Base-by-base conservation (phyloP, 1,140 invertebrate species). In the Amphibalanus amphitrite region DNA sequence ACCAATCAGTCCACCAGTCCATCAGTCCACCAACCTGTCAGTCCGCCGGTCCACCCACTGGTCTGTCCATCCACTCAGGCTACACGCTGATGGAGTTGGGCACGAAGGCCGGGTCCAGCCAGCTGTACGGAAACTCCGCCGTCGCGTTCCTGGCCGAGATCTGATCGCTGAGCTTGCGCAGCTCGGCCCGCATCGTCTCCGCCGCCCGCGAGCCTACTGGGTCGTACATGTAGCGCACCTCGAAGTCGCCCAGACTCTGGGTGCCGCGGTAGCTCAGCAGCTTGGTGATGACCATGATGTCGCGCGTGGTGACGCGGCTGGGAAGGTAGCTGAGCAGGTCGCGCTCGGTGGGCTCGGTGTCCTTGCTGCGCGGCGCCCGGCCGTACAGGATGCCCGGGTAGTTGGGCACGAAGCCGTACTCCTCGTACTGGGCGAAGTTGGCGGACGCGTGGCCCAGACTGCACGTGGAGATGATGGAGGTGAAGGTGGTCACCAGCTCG, bases 201-300 rank as follows among this genome's bases (percentile, higher is more conserved):
- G 82, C 79, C 33, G 82, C 78, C 71, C 79, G 72, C 26, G 81
- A 77, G 0, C 80, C 79, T 40, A 77, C 73, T 29, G 81, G 81
- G 69, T 83, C 80, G 76, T 80, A 82, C 33, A 83, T n/a, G n/a
- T n/a, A n/a, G n/a, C n/a, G n/a, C n/a, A n/a, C n/a, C n/a, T n/a
- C n/a, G n/a, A n/a, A n/a, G 72, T 83, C 80, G 17, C 82, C 82
- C 26, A 83, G 74, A 69, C 78, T 79, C 20, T 83, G 81, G 13
- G 82, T 83, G 25, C 81, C 81, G 69, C 77, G 77, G 0, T 76
- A 77, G 70, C 82, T 83, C 0, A 83, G 78, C 13, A 83, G 78
- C 74, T 82, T 81, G 0, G 82, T 83, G 29, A 83, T 82, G 20
- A 81, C 78, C 82, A 83, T 83, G 29, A 81, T 80, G 72, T 82